These are phyloP conservation scores for Hydrolagus affinis DNA, from an alignment of 2,113 vertebrate species.

Conservation along the genomic window DNA sequence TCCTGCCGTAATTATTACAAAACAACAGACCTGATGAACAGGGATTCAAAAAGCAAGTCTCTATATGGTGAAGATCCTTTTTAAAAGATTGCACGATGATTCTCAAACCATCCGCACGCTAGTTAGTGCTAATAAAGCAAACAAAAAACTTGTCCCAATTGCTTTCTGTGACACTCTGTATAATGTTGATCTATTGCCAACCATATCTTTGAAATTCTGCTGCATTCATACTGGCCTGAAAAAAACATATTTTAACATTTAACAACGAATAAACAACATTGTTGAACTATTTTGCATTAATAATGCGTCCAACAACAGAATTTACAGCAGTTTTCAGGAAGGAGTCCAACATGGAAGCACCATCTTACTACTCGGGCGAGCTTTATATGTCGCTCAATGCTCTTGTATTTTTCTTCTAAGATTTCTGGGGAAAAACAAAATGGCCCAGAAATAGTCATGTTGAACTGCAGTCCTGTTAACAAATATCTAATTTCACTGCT, in stretches of 20 bases:
- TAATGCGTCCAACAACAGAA: neutral
- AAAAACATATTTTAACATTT: neutral
- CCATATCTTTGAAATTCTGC: constrained; percentile 47
- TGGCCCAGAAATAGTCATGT: constrained; percentile 27
- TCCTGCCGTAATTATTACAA: neutral
- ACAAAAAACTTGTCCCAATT: constrained; percentile 33
- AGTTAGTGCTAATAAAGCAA: neutral
- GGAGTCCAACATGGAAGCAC: constrained; percentile 46
- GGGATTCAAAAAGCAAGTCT: neutral
- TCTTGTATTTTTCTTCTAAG: constrained; percentile 37
- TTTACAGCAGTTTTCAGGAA: constrained; percentile 45
- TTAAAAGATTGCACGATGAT: neutral
- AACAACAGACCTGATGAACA: neutral
- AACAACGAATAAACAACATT: constrained; percentile 27
- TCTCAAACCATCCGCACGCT: neutral
- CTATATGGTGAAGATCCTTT: neutral
- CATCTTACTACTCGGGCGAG: constrained; percentile 48
- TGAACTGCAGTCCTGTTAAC: neutral
- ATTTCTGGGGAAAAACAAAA: constrained; percentile 7
- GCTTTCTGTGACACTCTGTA: constrained; percentile 33
- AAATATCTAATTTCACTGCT: neutral
- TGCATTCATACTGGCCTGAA: constrained; percentile 44
- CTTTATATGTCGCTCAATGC: constrained; percentile 43
- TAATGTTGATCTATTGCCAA: constrained; percentile 42
- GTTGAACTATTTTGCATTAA: neutral